Conservation (phyloP, 2,888 invertebrate species). For the Xiphydria camelus region DNA sequence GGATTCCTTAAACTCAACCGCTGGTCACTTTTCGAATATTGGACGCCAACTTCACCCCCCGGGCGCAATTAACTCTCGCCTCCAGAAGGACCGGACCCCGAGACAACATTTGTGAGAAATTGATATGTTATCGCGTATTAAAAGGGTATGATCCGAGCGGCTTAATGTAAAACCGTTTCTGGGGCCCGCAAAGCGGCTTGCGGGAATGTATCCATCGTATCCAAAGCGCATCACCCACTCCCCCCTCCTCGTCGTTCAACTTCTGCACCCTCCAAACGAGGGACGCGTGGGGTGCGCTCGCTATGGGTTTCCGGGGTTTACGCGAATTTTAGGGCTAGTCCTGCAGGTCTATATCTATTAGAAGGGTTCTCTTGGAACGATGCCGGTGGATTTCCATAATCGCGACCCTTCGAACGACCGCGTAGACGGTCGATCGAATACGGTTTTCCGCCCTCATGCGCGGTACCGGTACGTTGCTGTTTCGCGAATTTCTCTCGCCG, state of each 20-base stretch:
- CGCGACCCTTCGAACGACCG: slow-evolving; percentile 10
- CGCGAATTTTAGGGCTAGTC: slow-evolving; percentile 29
- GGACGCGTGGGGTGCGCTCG: background rate
- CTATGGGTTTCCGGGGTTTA: slow-evolving; percentile 7
- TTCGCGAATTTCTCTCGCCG: too few relatives aligned
- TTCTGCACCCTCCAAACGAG: too few relatives aligned
- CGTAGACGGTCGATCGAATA: slow-evolving; percentile 3
- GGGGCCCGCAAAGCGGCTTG: slow-evolving; percentile 15
- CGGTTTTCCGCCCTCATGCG: background rate
- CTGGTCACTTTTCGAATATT: too few relatives aligned
- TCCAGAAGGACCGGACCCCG: slow-evolving; percentile 34
- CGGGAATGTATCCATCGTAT: background rate
- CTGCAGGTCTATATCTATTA: slow-evolving; percentile 28
- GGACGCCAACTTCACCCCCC: background rate
- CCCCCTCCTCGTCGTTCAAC: too few relatives aligned
- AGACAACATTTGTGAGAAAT: slow-evolving; percentile 46
- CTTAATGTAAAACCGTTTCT: slow-evolving; percentile 37
- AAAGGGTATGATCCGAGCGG: slow-evolving; percentile 40
- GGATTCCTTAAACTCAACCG: too few relatives aligned
- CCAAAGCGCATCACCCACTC: too few relatives aligned
- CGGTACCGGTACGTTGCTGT: too few relatives aligned
- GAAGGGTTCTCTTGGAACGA: slow-evolving; percentile 14
- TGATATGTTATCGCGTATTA: slow-evolving; percentile 51
- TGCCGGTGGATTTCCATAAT: slow-evolving; percentile 16
- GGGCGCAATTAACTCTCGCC: slow-evolving; percentile 1